phyloP scores from a whole-genome alignment of 1,140 invertebrate genomes.

The Thaumetopoea pityocampa region DNA sequence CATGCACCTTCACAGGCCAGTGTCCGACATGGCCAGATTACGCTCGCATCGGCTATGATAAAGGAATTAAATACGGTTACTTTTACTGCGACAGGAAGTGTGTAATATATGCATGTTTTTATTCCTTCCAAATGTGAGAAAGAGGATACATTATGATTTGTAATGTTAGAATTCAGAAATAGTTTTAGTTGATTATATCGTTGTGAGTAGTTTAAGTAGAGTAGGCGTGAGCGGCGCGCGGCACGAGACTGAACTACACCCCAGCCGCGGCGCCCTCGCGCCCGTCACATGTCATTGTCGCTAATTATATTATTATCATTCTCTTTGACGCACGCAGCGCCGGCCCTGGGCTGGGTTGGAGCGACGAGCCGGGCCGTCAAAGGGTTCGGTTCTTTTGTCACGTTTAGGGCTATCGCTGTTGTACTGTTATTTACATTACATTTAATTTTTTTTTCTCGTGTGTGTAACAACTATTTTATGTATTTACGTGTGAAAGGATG shows the following conservation, averaged over 20 bases:
- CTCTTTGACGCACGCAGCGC: conserved; percentile 60
- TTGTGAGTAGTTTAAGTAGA: conserved; percentile 63
- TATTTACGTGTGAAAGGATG: conserved; percentile 57
- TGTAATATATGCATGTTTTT: conserved; percentile 64
- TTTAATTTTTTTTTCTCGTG: conserved; percentile 58
- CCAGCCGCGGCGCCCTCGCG: conserved; percentile 47
- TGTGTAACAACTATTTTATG: conserved; percentile 63
- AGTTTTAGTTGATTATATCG: conserved; percentile 72
- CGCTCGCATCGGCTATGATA: conserved; percentile 28
- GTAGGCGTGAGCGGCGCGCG: conserved; percentile 47
- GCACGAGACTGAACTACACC: conserved; percentile 70
- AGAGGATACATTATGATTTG: conserved; percentile 56
- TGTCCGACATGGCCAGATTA: conserved; percentile 24
- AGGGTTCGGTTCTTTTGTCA: no score
- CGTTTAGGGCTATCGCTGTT: no score
- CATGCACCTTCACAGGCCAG: conserved; percentile 3
- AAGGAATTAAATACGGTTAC: conserved; percentile 31
- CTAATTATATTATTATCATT: conserved; percentile 51
- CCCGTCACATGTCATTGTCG: conserved; percentile 50
- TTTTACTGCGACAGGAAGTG: conserved; percentile 39
- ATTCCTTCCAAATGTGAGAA: conserved; percentile 61
- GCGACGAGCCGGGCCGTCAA: no score
- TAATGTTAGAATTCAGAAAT: conserved; percentile 63
- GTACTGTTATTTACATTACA: conserved; percentile 56
- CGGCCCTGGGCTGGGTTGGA: no score